Evolutionary conservation across 1,140 invertebrate genomes (phyloP).

Genomic region (Metopolophium dirhodum): DNA sequence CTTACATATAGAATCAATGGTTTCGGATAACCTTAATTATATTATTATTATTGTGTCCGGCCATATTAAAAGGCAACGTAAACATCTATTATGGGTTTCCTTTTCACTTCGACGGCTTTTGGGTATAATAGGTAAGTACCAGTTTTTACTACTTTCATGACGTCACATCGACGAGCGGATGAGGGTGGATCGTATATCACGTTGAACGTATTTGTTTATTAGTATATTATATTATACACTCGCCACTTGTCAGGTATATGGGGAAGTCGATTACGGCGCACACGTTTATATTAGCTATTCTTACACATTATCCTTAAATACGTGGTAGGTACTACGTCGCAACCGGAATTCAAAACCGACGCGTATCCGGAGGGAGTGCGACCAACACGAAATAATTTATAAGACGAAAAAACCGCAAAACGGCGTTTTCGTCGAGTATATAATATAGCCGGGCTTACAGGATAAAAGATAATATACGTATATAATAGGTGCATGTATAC

Average conservation of each 20-base stretch:
- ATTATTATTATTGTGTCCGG: not conserved
- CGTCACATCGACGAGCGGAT: not conserved
- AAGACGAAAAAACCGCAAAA: not conserved
- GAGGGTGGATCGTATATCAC: slow-evolving; percentile 47
- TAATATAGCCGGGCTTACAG: not conserved
- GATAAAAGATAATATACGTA: not conserved
- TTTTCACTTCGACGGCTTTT: slow-evolving; percentile 10
- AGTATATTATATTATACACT: not conserved
- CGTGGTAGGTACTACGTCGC: not conserved
- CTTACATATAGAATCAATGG: not conserved
- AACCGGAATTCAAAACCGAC: slow-evolving; percentile 34
- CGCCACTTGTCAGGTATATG: not conserved
- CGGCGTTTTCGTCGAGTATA: not conserved
- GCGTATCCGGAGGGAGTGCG: slow-evolving; percentile 47
- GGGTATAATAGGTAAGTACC: not conserved
- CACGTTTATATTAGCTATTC: not conserved
- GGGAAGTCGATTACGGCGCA: slow-evolving; percentile 36
- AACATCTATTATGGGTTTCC: not conserved
- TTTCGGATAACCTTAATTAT: not conserved
- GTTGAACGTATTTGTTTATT: not conserved
- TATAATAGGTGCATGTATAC: not conserved
- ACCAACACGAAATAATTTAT: slow-evolving; percentile 21
- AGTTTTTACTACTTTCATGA: not conserved
- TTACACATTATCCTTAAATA: not conserved
- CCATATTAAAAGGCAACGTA: not conserved